Conservation (phyloP, 2,888 invertebrate species). For the Troides helena region DNA sequence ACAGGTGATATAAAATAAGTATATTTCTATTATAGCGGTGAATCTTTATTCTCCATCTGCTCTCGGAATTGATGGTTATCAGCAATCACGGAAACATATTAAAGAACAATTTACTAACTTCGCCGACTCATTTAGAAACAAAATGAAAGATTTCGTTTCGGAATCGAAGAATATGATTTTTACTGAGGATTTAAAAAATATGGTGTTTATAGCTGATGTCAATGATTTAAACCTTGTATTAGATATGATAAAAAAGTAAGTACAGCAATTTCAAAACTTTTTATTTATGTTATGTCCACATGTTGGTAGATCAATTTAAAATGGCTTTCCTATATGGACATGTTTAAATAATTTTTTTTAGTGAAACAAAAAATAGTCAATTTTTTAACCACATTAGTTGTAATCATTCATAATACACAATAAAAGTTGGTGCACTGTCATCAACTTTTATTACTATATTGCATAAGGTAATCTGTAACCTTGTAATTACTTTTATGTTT, state of each 20-base stretch:
- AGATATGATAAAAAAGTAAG: constrained; percentile 86
- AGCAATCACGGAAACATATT: constrained; percentile 72
- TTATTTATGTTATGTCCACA: constrained; percentile 1
- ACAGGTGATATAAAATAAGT: neutral
- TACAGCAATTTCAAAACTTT: neutral
- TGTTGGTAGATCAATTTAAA: neutral
- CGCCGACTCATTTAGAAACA: constrained; percentile 83
- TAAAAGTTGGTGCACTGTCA: too few relatives aligned
- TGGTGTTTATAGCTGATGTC: constrained; percentile 85
- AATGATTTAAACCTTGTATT: constrained; percentile 82
- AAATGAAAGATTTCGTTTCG: constrained; percentile 84
- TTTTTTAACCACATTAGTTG: constrained; percentile 80
- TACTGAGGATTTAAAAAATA: constrained; percentile 91
- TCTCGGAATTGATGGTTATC: constrained; percentile 83
- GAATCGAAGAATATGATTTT: constrained; percentile 85
- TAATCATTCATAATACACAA: too few relatives aligned
- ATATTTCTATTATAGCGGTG: constrained; percentile 45
- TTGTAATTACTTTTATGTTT: too few relatives aligned
- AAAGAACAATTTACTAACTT: constrained; percentile 82
- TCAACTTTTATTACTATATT: too few relatives aligned
- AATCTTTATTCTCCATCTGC: constrained; percentile 79
- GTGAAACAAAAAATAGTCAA: neutral
- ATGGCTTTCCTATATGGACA: constrained; percentile 7
- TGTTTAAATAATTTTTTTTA: neutral
- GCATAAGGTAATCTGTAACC: too few relatives aligned